Base-by-base conservation (phyloP, 2,888 invertebrate species). In the Orthonevra nobilis region DNA sequence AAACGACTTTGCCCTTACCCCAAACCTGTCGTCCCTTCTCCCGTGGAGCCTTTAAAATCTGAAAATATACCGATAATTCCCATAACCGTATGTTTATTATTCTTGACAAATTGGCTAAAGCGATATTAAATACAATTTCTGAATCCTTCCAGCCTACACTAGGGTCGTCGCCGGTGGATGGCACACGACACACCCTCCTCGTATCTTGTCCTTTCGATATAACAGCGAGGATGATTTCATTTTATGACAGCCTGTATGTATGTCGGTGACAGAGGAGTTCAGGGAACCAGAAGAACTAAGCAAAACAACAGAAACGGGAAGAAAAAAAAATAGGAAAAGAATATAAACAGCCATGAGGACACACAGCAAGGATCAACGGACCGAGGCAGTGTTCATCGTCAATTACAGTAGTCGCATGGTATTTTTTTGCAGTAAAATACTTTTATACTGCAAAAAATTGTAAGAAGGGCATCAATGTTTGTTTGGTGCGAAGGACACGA, bases 51-150 rank as follows among this genome's bases (percentile, higher is more conserved):
- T 52, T 34, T 26, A 38, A 60, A 38, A 26, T n/a, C 7, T 1
- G 3, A 28, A 14, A 20, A 17, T 44, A n/a, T 26, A 30, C 17
- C 54, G 54, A 74, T 54, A 69, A 63, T 63, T 23, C 50, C 56
- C 28, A 63, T 75, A 63, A 75, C 63, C 69, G 69, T 34, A 23
- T 23, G 14, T 14, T 30, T 40, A 68, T 64, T 64, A 77, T 70
- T 38, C 44, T 32, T 77, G 70, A 70, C 64, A 77, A 77, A 77
- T 77, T 77, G 64, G 50, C 58, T 46, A 64, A 70, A 28, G 44
- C 46, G 58, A 70, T 64, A 46, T 64, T 60, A 44, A 64, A 70
- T 58, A 46, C 56, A 50, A 42, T 42, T 63, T 40, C 44, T 17
- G 15, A 61, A 20, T 54, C 14, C 36, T 38, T 28, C 6, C n/a